A percentile compares a stretch with the other conserved stretches of the same genome.
Conservation (phyloP, 2,113 vertebrate genomes). For the Triplophysa siluroides region DNA sequence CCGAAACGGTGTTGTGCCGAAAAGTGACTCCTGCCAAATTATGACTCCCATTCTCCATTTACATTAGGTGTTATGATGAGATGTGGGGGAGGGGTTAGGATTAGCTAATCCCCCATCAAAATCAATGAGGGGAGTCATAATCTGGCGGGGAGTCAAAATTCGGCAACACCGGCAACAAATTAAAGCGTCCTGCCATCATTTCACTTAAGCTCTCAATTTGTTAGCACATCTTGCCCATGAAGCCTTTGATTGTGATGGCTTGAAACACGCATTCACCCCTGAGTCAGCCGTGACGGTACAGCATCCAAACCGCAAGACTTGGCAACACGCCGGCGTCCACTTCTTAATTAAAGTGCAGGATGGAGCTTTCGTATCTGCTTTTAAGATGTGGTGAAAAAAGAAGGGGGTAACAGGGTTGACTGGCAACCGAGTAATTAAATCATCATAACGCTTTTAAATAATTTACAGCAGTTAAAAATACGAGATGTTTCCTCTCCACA, state of each 20-base stretch:
- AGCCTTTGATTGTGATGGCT: background rate
- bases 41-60: too few relatives aligned
- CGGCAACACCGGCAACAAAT: background rate
- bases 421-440: too few relatives aligned
- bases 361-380: background rate
- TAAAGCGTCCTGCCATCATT: constrained; percentile 14
- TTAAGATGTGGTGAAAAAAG: background rate
- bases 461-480: too few relatives aligned
- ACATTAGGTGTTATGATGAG: too few relatives aligned
- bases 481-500: too few relatives aligned
- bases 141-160: too few relatives aligned
- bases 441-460: too few relatives aligned
- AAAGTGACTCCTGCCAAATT: too few relatives aligned
- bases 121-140: too few relatives aligned
- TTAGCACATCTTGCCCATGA: background rate
- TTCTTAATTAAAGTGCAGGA: constrained; percentile 27
- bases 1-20: background rate
- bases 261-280: constrained; percentile 6
- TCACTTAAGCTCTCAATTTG: background rate
- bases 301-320: constrained; percentile 2
- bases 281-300: background rate
- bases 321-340: background rate
- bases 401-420: too few relatives aligned
- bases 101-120: too few relatives aligned
- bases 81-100: too few relatives aligned